Evolutionary conservation across 2,888 invertebrate species (phyloP).

Genomic region (Lithophane leautieri): DNA sequence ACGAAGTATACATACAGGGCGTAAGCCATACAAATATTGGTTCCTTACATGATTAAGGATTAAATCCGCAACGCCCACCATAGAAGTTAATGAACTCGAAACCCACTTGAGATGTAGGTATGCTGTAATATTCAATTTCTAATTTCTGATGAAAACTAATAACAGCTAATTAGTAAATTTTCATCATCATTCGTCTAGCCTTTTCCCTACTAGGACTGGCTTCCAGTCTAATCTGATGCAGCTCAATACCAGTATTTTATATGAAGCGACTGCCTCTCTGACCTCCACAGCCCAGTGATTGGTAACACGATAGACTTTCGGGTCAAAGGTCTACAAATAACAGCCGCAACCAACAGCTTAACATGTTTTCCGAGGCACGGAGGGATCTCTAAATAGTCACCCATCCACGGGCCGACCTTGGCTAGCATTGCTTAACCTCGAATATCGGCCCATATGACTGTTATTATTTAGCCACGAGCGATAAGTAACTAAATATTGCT

Average conservation of each 20-base stretch:
- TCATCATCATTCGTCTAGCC: neutral
- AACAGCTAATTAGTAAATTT: neutral
- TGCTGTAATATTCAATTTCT: neutral
- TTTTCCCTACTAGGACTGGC: too few species aligned
- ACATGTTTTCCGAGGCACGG: neutral
- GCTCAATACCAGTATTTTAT: neutral
- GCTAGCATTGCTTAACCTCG: neutral
- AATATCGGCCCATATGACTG: rapidly evolving
- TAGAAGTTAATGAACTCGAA: slow-evolving; percentile 18
- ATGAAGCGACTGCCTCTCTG: neutral
- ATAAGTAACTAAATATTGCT: neutral
- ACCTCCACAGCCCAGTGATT: neutral
- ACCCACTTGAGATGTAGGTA: neutral
- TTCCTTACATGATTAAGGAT: slow-evolving; percentile 1
- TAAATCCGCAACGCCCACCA: neutral
- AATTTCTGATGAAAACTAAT: neutral
- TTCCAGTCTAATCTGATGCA: neutral
- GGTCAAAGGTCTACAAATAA: neutral
- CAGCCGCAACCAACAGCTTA: neutral
- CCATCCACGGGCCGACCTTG: neutral
- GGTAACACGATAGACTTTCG: neutral
- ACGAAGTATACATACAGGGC: slow-evolving; percentile 2
- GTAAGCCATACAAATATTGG: slow-evolving; percentile 25
- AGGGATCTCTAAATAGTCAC: neutral
- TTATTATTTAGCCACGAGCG: neutral